These are phyloP conservation scores for Gnathonemus longibarbis DNA, from an alignment of 2,113 vertebrate species.

Conservation along the genomic window DNA sequence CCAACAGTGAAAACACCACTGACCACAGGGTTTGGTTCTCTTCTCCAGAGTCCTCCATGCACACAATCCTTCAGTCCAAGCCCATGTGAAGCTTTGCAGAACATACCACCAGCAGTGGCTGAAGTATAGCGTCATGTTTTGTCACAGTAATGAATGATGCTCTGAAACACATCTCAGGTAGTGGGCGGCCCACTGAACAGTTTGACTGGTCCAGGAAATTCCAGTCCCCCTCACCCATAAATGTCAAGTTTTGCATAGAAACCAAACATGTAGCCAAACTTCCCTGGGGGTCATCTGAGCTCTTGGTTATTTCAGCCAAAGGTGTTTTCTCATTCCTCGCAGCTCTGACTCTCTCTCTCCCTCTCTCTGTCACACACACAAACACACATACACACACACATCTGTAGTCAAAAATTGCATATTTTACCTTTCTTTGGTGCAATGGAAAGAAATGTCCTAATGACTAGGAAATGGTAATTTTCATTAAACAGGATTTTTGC, in stretches of 20 bases:
- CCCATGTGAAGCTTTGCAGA: background rate
- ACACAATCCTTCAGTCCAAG: background rate
- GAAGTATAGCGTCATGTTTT: background rate
- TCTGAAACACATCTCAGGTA: constrained; percentile 1
- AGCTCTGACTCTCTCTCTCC: background rate
- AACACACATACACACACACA: background rate
- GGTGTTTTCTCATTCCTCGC: background rate
- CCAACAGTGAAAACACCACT: background rate
- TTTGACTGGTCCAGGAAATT: constrained; percentile 25
- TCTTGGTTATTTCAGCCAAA: background rate
- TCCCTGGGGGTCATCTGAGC: background rate
- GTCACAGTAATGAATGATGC: background rate
- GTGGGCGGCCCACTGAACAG: constrained; percentile 23
- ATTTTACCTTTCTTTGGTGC: background rate
- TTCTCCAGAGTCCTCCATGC: background rate
- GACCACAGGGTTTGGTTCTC: background rate
- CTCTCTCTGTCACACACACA: background rate
- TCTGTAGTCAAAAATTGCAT: background rate
- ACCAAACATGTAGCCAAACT: constrained; percentile 1
- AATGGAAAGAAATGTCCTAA: background rate
- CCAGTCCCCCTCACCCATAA: background rate
- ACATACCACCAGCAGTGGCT: background rate
- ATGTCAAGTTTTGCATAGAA: constrained; percentile 29
- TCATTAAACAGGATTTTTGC: background rate
- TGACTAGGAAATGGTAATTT: background rate